Conservation (phyloP, 2,113 vertebrate genomes). For the Salvelinus alpinus region DNA sequence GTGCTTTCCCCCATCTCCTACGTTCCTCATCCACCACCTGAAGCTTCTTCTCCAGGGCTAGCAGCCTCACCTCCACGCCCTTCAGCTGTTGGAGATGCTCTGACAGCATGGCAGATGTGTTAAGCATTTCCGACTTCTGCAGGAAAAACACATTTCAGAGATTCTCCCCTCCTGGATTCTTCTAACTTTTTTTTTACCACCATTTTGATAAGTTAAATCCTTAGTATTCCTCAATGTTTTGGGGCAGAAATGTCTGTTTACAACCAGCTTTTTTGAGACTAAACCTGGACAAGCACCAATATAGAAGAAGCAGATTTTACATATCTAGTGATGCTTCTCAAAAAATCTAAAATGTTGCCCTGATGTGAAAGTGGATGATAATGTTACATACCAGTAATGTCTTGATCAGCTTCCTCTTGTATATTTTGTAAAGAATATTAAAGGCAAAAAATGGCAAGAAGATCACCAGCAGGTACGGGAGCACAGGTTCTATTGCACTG, state of each 20-base stretch:
- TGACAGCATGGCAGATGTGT: not conserved
- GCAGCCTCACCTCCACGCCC: conserved; percentile 15
- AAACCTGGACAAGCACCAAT: not conserved
- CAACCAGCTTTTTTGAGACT: not conserved
- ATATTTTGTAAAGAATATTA: not conserved
- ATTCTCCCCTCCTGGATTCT: too few species aligned
- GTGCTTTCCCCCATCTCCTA: not conserved
- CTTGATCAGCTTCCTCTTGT: not conserved
- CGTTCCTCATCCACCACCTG: not conserved
- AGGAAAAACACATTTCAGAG: not conserved
- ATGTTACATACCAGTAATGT: conserved; percentile 2
- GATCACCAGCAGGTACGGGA: conserved; percentile 1
- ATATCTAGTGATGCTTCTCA: too few species aligned
- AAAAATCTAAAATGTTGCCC: not conserved
- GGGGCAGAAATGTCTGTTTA: not conserved
- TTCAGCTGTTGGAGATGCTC: not conserved
- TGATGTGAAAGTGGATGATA: not conserved
- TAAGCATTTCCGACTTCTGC: not conserved
- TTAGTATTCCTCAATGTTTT: not conserved
- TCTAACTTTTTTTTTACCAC: too few species aligned
- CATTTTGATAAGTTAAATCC: not conserved
- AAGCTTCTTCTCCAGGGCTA: conserved; percentile 10
- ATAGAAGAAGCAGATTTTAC: not conserved
- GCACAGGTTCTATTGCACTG: not conserved
- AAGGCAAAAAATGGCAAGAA: not conserved